These are phyloP conservation scores for Psittacara wagleri DNA, from an alignment of 2,113 vertebrate species.

Conservation along the genomic window DNA sequence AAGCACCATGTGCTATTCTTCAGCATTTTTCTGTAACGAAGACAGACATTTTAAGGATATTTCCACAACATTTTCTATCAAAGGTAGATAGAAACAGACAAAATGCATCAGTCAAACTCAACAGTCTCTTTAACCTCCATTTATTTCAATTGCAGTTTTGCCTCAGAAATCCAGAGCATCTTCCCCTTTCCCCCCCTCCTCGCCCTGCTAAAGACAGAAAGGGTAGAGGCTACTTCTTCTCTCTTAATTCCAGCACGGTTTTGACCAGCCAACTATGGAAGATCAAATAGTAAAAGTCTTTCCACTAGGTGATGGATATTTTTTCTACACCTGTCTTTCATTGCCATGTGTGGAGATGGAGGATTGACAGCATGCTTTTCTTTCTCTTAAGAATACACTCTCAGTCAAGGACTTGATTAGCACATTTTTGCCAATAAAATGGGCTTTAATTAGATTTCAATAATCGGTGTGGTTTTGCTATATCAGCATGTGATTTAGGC, in stretches of 20 bases:
- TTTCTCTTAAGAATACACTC: constrained; percentile 30
- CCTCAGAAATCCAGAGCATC: not conserved
- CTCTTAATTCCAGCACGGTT: not conserved
- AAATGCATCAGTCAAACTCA: not conserved
- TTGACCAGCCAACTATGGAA: not conserved
- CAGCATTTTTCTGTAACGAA: not conserved
- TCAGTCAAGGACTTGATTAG: constrained; percentile 60
- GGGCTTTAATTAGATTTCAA: constrained; percentile 67
- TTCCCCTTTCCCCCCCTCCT: not conserved
- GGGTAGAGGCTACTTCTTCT: not conserved
- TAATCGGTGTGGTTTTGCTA: constrained; percentile 58
- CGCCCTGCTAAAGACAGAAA: not conserved
- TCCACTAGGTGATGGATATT: not conserved
- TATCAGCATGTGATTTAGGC: constrained; percentile 51
- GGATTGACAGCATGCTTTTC: constrained; percentile 12
- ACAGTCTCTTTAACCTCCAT: not conserved
- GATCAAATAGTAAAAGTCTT: not conserved
- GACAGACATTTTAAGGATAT: not conserved
- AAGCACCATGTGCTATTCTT: not conserved
- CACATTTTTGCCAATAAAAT: constrained; percentile 70
- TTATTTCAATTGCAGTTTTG: not conserved
- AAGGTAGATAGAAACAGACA: not conserved
- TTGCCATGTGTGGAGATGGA: not conserved
- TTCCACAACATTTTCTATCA: not conserved
- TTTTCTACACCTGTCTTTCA: constrained; percentile 4